Conservation (phyloP, 2,888 invertebrate genomes). For the Aplocera efformata region DNA sequence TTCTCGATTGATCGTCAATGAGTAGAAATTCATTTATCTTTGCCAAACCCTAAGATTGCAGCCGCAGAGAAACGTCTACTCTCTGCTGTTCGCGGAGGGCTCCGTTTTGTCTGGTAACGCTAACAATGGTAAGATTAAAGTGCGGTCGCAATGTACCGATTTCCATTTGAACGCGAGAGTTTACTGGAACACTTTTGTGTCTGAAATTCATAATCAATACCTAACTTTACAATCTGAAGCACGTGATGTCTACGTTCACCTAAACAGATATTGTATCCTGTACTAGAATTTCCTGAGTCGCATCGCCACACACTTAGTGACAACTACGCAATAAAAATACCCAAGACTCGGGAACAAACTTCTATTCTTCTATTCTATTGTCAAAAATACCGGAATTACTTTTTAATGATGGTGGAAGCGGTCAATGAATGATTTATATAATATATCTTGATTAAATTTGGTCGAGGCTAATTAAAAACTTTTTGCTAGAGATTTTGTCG, state of each 20-base stretch:
- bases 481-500: too few species aligned
- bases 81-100: constrained; percentile 20
- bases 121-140: constrained; percentile 38
- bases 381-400: constrained; percentile 6
- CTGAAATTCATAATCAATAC: constrained; percentile 19
- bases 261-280: too few species aligned
- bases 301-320: too few species aligned
- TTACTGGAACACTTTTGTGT: constrained; percentile 12
- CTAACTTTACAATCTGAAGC: constrained; percentile 12
- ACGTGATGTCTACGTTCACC: constrained; percentile 17
- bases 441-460: constrained; percentile 5
- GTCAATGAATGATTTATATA: not conserved
- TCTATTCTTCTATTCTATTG: constrained; percentile 10
- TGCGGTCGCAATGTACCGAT: constrained; percentile 35
- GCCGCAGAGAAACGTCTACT: constrained; percentile 26
- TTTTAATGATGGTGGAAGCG: not conserved
- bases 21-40: constrained; percentile 77
- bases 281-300: too few species aligned
- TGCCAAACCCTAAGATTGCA: constrained; percentile 41
- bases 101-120: constrained; percentile 23
- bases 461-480: not conserved
- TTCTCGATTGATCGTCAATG: constrained; percentile 75
- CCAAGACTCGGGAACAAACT: too few species aligned
- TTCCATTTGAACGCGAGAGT: constrained; percentile 23
- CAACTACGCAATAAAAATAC: too few species aligned